A percentile compares a stretch with the other conserved stretches of the same genome.
Conservation (phyloP, 2,888 invertebrate genomes). For the Caenorhabditis sp. region DNA sequence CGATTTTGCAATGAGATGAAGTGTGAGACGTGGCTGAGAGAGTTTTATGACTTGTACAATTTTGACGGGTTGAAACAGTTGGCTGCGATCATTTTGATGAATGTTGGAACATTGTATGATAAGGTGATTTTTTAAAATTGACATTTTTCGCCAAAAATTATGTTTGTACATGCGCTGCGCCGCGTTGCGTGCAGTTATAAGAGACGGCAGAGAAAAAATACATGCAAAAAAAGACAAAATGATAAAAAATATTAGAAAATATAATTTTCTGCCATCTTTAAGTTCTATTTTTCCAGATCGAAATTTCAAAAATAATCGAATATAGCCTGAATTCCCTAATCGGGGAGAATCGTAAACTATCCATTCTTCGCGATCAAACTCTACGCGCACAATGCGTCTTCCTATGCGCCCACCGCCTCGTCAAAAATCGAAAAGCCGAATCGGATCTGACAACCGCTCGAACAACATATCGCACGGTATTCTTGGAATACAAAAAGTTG, state of each 20-base stretch:
- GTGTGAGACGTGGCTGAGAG: conserved; percentile 8
- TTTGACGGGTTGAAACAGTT: conserved; percentile 18
- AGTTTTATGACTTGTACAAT: conserved; percentile 14
- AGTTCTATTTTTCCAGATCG: conserved; percentile 1
- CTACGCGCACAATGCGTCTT: conserved; percentile 27
- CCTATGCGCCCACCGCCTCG: conserved; percentile 22
- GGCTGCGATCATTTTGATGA: conserved; percentile 24
- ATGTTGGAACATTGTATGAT: conserved; percentile 8
- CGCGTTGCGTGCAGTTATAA: too few relatives aligned
- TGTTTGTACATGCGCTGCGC: background rate
- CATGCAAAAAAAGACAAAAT: too few relatives aligned
- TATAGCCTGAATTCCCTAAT: background rate
- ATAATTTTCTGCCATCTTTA: too few relatives aligned
- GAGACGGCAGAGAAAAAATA: too few relatives aligned
- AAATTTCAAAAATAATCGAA: background rate
- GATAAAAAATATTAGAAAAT: too few relatives aligned
- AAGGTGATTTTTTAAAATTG: background rate
- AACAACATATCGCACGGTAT: conserved; percentile 27
- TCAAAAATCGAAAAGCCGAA: conserved; percentile 9
- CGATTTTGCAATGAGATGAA: conserved; percentile 2
- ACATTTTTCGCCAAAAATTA: background rate
- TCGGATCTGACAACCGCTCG: background rate
- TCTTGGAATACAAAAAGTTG: conserved; percentile 32
- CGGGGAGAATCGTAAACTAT: background rate
- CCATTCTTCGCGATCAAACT: conserved; percentile 21